Conservation (phyloP, 2,797 vertebrate species). For the Pelochelys cantorii region DNA sequence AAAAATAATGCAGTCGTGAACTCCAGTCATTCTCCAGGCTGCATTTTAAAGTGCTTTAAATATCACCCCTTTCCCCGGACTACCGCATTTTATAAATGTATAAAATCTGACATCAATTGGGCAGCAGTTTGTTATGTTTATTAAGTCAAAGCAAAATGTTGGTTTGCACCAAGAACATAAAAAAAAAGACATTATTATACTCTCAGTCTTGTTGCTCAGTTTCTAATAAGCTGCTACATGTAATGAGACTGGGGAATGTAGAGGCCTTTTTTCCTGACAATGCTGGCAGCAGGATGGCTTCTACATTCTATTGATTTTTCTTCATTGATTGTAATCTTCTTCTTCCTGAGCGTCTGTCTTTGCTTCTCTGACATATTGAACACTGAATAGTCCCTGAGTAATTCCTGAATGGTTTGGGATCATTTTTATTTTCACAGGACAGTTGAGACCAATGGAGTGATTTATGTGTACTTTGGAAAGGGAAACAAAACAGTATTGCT, state of each 20-base stretch:
- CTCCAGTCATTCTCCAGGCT: background rate
- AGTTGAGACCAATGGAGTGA: slow-evolving; percentile 82
- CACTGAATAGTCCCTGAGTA: slow-evolving; percentile 83
- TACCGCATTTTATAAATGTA: slow-evolving; percentile 44
- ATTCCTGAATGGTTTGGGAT: slow-evolving; percentile 84
- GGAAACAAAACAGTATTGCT: slow-evolving; percentile 73
- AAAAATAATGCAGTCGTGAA: slow-evolving; percentile 2
- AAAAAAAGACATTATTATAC: slow-evolving; percentile 49
- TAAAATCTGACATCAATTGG: slow-evolving; percentile 35
- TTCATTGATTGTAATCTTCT: slow-evolving; percentile 85
- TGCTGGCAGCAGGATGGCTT: slow-evolving; percentile 76
- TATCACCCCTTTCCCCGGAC: slow-evolving; percentile 39
- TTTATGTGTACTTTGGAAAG: slow-evolving; percentile 79
- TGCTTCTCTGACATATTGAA: slow-evolving; percentile 84
- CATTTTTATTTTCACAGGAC: slow-evolving; percentile 85
- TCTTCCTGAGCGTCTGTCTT: slow-evolving; percentile 81
- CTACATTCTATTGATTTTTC: slow-evolving; percentile 81
- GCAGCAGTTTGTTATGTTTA: slow-evolving; percentile 55
- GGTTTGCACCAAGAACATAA: slow-evolving; percentile 72
- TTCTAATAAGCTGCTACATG: slow-evolving; percentile 77
- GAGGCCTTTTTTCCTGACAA: slow-evolving; percentile 67
- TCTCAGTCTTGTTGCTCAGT: slow-evolving; percentile 55
- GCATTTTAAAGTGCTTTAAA: slow-evolving; percentile 27
- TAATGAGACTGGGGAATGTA: slow-evolving; percentile 73
- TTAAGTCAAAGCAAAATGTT: slow-evolving; percentile 73